Conservation (phyloP, 2,888 invertebrate species). For the Trilocha varians region DNA sequence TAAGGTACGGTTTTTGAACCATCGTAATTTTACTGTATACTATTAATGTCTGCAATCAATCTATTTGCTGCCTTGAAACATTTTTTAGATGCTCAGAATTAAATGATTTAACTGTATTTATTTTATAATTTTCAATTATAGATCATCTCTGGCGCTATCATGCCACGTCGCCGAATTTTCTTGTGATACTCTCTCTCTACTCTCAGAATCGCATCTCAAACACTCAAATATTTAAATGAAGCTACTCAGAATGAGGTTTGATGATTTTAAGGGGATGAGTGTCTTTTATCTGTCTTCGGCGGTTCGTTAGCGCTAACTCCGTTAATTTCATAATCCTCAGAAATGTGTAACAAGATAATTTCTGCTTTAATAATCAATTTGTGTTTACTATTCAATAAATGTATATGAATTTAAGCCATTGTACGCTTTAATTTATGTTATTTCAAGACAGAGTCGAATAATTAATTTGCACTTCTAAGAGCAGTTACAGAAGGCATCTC, state of each 20-base stretch:
- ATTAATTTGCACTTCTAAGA: slow-evolving; percentile 13
- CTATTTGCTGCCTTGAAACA: too few relatives aligned
- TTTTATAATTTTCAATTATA: too few relatives aligned
- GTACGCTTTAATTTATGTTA: slow-evolving; percentile 9
- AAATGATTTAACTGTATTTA: too few relatives aligned
- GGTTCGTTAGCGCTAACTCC: slow-evolving; percentile 14
- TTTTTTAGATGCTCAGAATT: too few relatives aligned
- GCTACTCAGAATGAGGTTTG: neutral
- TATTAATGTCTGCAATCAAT: too few relatives aligned
- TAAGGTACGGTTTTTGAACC: slow-evolving; percentile 6
- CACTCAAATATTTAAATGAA: neutral
- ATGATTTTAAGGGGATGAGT: slow-evolving; percentile 1
- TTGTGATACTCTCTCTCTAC: neutral
- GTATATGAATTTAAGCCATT: slow-evolving; percentile 5
- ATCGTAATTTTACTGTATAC: neutral
- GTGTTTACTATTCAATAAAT: slow-evolving; percentile 6
- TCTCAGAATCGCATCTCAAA: neutral
- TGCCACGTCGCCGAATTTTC: neutral
- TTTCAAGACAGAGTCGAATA: slow-evolving; percentile 7
- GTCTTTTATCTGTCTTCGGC: neutral
- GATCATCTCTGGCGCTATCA: too few relatives aligned
- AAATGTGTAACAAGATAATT: slow-evolving; percentile 7
- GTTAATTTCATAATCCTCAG: slow-evolving; percentile 10
- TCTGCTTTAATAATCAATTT: slow-evolving; percentile 4
- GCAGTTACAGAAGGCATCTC: slow-evolving; percentile 4